Conservation (phyloP, 2,113 vertebrate genomes). For the Hippocampus abdominalis region DNA sequence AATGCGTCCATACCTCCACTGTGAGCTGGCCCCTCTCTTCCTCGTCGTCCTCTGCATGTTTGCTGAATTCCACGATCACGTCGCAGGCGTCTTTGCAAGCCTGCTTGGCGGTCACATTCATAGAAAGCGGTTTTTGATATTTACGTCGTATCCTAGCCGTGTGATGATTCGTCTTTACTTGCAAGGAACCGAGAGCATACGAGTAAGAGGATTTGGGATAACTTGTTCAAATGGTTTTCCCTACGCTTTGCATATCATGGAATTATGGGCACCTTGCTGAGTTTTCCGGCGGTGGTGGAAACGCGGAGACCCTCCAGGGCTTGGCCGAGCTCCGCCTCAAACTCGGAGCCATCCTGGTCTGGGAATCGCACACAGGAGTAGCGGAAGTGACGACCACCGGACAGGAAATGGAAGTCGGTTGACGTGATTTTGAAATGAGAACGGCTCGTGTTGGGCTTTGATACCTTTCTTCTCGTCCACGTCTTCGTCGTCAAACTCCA, state of each 20-base stretch:
- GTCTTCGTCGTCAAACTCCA: slow-evolving; percentile 91
- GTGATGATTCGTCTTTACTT: no score
- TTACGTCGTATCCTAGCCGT: background rate
- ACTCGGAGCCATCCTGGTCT: slow-evolving; percentile 79
- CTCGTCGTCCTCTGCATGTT: slow-evolving; percentile 12
- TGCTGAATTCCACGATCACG: slow-evolving; percentile 48
- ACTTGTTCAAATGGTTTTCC: background rate
- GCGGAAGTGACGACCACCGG: background rate
- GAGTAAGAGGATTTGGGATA: background rate
- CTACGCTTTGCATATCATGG: background rate
- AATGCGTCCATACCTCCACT: slow-evolving; percentile 56
- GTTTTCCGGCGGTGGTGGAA: slow-evolving; percentile 77
- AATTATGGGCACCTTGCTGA: slow-evolving; percentile 71
- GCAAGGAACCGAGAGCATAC: no score
- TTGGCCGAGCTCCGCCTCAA: slow-evolving; percentile 80
- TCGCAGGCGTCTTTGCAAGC: slow-evolving; percentile 57
- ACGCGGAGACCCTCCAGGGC: slow-evolving; percentile 77
- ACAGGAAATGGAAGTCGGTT: background rate
- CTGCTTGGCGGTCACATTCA: slow-evolving; percentile 33
- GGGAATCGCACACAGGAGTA: slow-evolving; percentile 46
- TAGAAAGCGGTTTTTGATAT: background rate
- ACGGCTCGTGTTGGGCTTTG: background rate
- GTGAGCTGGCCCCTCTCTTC: slow-evolving; percentile 7
- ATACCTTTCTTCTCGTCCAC: slow-evolving; percentile 84
- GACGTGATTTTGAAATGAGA: background rate